Conservation (phyloP, 1,140 invertebrate genomes). For the Hydropsyche tenuis region DNA sequence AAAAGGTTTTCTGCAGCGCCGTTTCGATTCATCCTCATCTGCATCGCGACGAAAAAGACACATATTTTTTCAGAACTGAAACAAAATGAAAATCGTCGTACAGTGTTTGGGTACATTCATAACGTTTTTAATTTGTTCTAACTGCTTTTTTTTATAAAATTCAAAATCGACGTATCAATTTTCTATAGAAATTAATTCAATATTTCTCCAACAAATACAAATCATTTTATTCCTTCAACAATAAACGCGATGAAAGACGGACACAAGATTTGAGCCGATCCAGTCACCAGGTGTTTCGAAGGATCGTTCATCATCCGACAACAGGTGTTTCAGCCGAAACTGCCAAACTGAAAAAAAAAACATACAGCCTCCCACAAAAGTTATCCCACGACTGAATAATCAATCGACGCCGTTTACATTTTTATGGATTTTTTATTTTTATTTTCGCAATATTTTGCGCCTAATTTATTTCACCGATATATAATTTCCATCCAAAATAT, state of each 20-base stretch:
- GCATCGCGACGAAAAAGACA: conserved; percentile 4
- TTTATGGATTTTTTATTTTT: too few species aligned
- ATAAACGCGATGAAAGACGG: too few species aligned
- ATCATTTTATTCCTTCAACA: too few species aligned
- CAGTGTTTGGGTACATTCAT: too few species aligned
- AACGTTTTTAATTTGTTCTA: too few species aligned
- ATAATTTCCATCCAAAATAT: too few species aligned
- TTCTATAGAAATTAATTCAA: too few species aligned
- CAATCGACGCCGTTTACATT: not conserved
- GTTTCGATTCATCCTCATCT: conserved; percentile 26
- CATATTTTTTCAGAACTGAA: not conserved
- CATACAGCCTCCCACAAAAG: not conserved
- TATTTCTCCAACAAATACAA: too few species aligned
- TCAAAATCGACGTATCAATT: too few species aligned
- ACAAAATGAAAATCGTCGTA: not conserved
- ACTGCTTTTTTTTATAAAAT: too few species aligned
- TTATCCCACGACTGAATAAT: conserved; percentile 12
- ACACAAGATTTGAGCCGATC: not conserved
- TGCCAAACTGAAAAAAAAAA: conserved; percentile 16
- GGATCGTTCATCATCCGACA: conserved; percentile 16
- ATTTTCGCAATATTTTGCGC: too few species aligned
- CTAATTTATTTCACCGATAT: too few species aligned
- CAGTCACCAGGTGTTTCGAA: conserved; percentile 9
- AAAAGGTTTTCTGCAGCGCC: conserved; percentile 27
- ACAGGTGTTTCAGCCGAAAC: conserved; percentile 19